These are phyloP conservation scores for Promerops cafer DNA, from an alignment of 2,113 vertebrate genomes.

Conservation along the genomic window DNA sequence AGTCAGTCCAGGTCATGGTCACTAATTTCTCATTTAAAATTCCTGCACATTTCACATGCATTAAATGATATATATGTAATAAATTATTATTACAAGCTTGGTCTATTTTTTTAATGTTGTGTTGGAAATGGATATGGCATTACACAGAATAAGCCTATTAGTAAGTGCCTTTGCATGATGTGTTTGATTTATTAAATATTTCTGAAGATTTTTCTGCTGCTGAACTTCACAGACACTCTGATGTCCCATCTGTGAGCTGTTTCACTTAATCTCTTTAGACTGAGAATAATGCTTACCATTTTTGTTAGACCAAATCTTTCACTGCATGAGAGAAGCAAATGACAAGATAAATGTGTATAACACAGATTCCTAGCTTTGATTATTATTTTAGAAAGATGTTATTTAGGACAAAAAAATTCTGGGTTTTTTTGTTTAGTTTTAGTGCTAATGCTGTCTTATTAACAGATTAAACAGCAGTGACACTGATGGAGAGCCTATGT, in stretches of 20 bases:
- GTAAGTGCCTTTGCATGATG: background rate
- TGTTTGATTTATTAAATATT: background rate
- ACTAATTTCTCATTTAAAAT: background rate
- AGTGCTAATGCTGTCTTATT: background rate
- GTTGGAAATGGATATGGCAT: background rate
- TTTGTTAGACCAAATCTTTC: background rate
- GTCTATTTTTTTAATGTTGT: background rate
- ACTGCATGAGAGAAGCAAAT: background rate
- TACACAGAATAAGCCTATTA: background rate
- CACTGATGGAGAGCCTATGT: constrained; percentile 90
- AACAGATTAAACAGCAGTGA: constrained; percentile 93
- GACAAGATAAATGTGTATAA: background rate
- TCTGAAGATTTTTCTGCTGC: background rate
- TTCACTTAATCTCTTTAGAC: background rate
- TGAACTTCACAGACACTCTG: background rate
- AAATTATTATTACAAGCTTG: background rate
- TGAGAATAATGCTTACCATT: background rate
- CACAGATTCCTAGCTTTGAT: background rate
- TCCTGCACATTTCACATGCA: background rate
- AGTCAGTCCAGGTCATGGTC: background rate
- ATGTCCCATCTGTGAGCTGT: background rate
- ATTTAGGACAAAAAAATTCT: background rate
- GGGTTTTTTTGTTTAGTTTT: background rate
- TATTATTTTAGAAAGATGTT: background rate
- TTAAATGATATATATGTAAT: background rate